These are phyloP conservation scores for Drosophila trichaetosa DNA, from an alignment of 2,888 invertebrate species.

Conservation along the genomic window DNA sequence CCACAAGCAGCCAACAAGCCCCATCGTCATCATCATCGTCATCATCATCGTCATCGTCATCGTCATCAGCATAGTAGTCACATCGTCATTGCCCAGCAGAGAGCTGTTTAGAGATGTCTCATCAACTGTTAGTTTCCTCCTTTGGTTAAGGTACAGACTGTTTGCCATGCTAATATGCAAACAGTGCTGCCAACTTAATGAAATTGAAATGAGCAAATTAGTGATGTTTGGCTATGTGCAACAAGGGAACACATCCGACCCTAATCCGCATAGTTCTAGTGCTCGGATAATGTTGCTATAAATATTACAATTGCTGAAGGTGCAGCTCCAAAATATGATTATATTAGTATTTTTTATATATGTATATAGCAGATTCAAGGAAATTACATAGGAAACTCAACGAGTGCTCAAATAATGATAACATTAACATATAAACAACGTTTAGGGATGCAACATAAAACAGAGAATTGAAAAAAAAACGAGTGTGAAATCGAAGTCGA, in stretches of 20 bases:
- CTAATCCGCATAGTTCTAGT: neutral
- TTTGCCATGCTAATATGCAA: conserved; percentile 78
- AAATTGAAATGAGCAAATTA: conserved; percentile 79
- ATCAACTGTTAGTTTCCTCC: conserved; percentile 45
- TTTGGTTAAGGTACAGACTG: conserved; percentile 39
- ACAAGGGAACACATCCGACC: neutral
- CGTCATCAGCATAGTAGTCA: conserved; percentile 12
- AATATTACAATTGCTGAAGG: neutral
- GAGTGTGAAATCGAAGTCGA: neutral
- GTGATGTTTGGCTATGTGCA: conserved; percentile 48
- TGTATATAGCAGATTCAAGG: neutral
- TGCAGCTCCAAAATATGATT: neutral
- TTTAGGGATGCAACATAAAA: neutral
- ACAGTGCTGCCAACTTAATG: conserved; percentile 78
- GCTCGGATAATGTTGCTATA: neutral
- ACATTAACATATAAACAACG: neutral
- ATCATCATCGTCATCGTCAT: conserved; percentile 28
- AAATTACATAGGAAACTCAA: neutral
- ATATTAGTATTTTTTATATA: neutral
- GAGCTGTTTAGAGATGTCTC: conserved; percentile 73
- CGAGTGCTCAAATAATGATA: neutral
- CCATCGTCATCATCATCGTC: conserved; percentile 42
- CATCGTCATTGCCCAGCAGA: conserved; percentile 57
- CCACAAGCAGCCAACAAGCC: conserved; percentile 59
- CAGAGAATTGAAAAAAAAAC: neutral